These are phyloP conservation scores for Anseranas semipalmata DNA, from an alignment of 2,113 vertebrate species.

Conservation along the genomic window DNA sequence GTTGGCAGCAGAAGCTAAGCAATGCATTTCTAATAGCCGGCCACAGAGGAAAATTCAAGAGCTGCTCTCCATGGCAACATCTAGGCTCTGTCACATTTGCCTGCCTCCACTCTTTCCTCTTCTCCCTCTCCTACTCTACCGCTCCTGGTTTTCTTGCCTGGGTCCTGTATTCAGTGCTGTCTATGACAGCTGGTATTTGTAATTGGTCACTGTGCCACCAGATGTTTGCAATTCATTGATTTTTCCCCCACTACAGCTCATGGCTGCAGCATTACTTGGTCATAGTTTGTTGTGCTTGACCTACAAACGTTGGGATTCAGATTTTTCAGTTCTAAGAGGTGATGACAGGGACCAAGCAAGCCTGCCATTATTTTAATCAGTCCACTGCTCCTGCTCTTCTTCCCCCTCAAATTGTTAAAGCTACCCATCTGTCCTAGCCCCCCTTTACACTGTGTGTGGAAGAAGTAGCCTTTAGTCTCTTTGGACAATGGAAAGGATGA, in stretches of 20 bases:
- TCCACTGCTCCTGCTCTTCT: not conserved
- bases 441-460: not conserved
- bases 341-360: not conserved
- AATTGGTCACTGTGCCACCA: accelerated
- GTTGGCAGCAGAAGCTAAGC: slow-evolving; percentile 20
- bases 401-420: not conserved
- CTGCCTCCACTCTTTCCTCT: slow-evolving; percentile 24
- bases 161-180: not conserved
- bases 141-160: not conserved
- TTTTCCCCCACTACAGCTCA: not conserved
- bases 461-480: not conserved
- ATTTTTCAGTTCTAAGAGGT: not conserved
- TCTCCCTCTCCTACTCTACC: not conserved
- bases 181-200: not conserved
- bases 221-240: not conserved
- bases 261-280: not conserved
- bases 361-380: not conserved
- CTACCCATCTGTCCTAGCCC: not conserved
- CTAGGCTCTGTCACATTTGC: slow-evolving; percentile 35
- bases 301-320: accelerated
- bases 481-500: not conserved
- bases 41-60: not conserved
- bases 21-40: slow-evolving; percentile 45
- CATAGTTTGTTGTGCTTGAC: not conserved
- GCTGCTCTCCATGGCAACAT: slow-evolving; percentile 58